These are phyloP conservation scores for Fratercula arctica DNA, from an alignment of 2,797 vertebrate genomes.

Conservation along the genomic window DNA sequence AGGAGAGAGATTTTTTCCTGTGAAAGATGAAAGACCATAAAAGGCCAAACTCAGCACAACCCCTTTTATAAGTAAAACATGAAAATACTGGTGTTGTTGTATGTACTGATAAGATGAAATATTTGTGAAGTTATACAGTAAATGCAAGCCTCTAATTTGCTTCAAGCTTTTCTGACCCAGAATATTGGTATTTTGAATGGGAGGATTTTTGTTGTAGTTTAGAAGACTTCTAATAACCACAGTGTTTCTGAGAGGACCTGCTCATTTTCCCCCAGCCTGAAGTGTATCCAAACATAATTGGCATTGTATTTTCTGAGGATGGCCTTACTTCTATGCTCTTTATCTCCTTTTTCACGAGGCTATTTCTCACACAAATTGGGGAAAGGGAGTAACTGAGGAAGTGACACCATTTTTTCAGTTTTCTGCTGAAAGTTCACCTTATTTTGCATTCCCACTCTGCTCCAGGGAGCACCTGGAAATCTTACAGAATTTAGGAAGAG, in stretches of 20 bases:
- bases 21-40: not conserved
- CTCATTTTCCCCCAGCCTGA: not conserved
- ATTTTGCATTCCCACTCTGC: not conserved
- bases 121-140: not conserved
- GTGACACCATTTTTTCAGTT: not conserved
- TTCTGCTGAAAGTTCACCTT: not conserved
- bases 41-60: slow-evolving; percentile 8
- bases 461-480: not conserved
- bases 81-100: not conserved
- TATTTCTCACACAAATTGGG: not conserved
- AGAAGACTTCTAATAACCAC: not conserved
- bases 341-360: not conserved
- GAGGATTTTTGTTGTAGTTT: not conserved
- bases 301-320: not conserved
- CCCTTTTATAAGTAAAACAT: not conserved
- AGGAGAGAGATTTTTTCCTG: not conserved
- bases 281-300: not conserved
- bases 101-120: not conserved
- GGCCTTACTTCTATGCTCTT: not conserved
- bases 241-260: not conserved
- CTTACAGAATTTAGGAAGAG: not conserved
- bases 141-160: not conserved
- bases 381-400: not conserved
- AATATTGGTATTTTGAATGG: not conserved
- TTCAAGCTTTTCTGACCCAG: not conserved